A percentile compares a stretch with the other conserved stretches of the same genome.
Evolutionary conservation across 1,140 invertebrate genomes (phyloP).

Genomic region (Onthophagus taurus): DNA sequence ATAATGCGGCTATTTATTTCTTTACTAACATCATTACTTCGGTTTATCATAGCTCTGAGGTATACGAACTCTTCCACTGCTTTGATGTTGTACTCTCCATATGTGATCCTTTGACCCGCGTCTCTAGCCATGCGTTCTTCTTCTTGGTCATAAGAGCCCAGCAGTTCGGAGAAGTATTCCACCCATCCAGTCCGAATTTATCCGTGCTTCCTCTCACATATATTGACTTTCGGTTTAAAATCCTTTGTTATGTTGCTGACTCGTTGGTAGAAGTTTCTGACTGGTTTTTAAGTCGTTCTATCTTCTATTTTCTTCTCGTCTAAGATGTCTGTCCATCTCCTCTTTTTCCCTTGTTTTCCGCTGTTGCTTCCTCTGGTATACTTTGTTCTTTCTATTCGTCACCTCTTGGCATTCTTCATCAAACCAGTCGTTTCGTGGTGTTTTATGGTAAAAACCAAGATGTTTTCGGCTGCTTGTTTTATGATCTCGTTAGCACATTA

Average conservation of each 20-base stretch:
- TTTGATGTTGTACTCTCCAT: no score
- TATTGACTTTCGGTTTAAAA: neutral
- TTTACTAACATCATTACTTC: no score
- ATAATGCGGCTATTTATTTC: no score
- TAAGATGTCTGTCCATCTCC: neutral
- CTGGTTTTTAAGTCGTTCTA: no score
- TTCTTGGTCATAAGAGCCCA: neutral
- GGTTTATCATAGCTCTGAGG: no score
- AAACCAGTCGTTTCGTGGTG: neutral
- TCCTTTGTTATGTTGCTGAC: neutral
- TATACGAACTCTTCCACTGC: no score
- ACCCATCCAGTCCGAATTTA: neutral
- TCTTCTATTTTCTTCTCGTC: neutral
- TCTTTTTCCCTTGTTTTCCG: neutral
- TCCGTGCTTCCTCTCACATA: neutral
- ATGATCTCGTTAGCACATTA: neutral
- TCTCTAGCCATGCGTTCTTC: neutral
- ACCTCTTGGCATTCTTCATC: constrained; percentile 2
- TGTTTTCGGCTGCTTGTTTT: neutral
- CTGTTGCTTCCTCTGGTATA: neutral
- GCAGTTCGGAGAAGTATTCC: neutral
- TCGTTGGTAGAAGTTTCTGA: no score
- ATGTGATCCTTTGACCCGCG: no score
- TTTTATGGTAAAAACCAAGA: no score
- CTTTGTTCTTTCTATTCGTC: no score